Percentiles rank a stretch among this genome's conserved stretches.
Evolutionary conservation across 1,140 invertebrate species (phyloP).

Genomic region (Neotoxoptera formosana): DNA sequence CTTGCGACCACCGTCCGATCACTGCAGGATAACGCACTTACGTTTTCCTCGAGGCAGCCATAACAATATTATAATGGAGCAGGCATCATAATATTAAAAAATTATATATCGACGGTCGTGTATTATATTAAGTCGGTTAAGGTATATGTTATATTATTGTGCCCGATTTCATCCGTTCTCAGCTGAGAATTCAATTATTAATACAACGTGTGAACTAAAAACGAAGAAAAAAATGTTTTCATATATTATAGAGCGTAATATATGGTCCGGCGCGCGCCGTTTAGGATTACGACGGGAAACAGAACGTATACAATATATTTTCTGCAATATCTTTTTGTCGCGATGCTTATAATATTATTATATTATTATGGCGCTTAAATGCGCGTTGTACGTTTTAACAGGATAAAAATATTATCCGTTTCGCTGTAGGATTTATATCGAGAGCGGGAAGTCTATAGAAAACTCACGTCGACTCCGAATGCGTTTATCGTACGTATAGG

Average conservation of each 20-base stretch:
- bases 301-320: too few relatives aligned
- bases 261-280: too few relatives aligned
- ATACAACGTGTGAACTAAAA: background rate
- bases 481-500: background rate
- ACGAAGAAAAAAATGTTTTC: background rate
- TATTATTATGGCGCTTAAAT: too few relatives aligned
- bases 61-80: background rate
- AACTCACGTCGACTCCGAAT: background rate
- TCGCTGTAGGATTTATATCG: background rate
- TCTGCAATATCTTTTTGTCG: too few relatives aligned
- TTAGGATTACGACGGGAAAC: too few relatives aligned
- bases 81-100: background rate
- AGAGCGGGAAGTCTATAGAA: background rate
- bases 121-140: too few relatives aligned
- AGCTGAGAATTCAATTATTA: background rate
- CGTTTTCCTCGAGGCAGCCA: background rate
- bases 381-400: background rate
- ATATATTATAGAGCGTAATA: too few relatives aligned
- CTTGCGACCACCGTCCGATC: background rate
- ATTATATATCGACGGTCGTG: background rate
- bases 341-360: too few relatives aligned
- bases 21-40: background rate
- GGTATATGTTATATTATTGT: background rate
- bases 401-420: constrained; percentile 7
- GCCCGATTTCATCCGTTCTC: background rate